Evolutionary conservation across 2,797 vertebrate genomes (phyloP), one percentile per base, ranked within the genome.

Genomic region (Dicrostonyx torquatus): DNA sequence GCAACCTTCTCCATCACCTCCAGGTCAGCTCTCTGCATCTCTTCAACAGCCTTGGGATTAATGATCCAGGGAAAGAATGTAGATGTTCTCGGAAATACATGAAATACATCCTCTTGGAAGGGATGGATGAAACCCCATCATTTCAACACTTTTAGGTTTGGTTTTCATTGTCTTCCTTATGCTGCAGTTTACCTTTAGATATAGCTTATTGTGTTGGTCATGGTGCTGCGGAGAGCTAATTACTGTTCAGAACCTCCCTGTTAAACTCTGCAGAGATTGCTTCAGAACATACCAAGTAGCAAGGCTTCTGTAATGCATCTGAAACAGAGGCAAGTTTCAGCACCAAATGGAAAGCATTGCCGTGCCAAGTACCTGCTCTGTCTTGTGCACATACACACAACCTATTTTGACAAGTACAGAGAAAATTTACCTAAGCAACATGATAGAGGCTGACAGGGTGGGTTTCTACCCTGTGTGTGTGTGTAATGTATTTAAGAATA

Each of bases 391-490:
- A 43, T 40, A n/a, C 79, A 24, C 29, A 78, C 43, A 86, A 53
- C 53, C 40, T 87, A 20, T 91, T 89, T 95, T 87, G 80, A 93
- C 20, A 94, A 76, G 15, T 55, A 55, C 53, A 82, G 55, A 85
- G 48, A 92, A 93, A 90, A 93, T 76, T 86, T n/a, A 72, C 13
- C 48, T 84, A 92, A 87, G 37, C 76, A 76, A 87, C 88, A 55
- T 37, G 55, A 79, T 62, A 0, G 75, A 93, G 40, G 68, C 62
- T 53, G 17, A 60, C 40, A 80, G 1, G 45, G n/a, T 72, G 5
- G 34, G 24, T 62, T 11, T 87, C 60, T 96, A 73, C 24, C 9
- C n/a, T 37, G 6, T 17, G 15, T 62, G 15, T 62, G 82, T 83
- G 58, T 79, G 26, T 11, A 58, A 53, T 89, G 89, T 2, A 73